Evolutionary conservation across 2,797 vertebrate species (phyloP).

Genomic region (Hippoglossus hippoglossus): DNA sequence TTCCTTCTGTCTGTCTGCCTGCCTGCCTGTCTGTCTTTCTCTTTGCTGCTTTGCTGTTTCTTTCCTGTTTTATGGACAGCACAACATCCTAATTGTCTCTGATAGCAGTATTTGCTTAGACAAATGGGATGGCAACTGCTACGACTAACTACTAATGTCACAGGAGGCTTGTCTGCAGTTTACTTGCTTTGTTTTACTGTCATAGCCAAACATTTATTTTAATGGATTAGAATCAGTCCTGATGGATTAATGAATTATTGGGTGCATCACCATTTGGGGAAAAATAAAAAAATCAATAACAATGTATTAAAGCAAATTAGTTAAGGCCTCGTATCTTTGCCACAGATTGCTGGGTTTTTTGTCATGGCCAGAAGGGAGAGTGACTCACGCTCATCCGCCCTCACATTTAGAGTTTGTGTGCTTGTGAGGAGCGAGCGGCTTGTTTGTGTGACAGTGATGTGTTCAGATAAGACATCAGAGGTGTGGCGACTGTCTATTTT

Average conservation of each 20-base stretch:
- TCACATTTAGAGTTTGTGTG: slow-evolving; percentile 61
- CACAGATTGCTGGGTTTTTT: slow-evolving; percentile 51
- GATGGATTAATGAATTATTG: neutral
- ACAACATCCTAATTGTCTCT: neutral
- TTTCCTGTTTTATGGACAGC: slow-evolving; percentile 1
- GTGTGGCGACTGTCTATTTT: slow-evolving; percentile 65
- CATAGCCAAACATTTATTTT: slow-evolving; percentile 1
- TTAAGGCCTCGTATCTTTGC: slow-evolving; percentile 33
- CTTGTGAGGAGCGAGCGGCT: slow-evolving; percentile 49
- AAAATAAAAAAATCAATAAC: slow-evolving; percentile 4
- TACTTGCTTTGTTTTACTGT: neutral
- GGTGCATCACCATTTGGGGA: neutral
- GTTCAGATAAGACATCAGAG: slow-evolving; percentile 71
- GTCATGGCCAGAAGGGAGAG: slow-evolving; percentile 67
- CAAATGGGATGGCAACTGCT: neutral
- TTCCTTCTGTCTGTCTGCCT: neutral
- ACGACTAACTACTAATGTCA: neutral
- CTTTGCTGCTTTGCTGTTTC: neutral
- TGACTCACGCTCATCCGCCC: slow-evolving; percentile 73
- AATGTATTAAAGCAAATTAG: slow-evolving; percentile 37
- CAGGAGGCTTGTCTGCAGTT: neutral
- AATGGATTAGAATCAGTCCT: neutral
- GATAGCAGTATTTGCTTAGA: neutral
- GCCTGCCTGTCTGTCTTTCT: neutral
- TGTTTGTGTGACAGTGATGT: slow-evolving; percentile 71